A percentile compares a stretch with the other conserved stretches of the same genome.
phyloP scores from a whole-genome alignment of 2,113 vertebrate genomes.

The Argyrosomus japonicus region DNA sequence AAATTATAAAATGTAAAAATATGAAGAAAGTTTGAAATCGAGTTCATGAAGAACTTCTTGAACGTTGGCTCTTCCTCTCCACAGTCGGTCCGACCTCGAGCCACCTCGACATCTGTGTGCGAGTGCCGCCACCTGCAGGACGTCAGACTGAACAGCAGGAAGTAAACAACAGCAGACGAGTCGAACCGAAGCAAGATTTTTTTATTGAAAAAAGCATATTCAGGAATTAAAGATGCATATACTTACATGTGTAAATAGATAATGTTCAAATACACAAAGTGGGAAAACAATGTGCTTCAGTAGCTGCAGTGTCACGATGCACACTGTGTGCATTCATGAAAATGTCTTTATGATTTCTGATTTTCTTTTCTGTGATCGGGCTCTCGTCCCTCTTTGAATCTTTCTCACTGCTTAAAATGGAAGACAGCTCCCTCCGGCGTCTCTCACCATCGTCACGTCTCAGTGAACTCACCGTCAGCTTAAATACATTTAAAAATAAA shows the following conservation, averaged over 20 bases:
- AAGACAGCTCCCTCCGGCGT: constrained; percentile 48
- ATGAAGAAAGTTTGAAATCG: no score
- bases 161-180: not conserved
- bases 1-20: not conserved
- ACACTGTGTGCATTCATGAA: constrained; percentile 44
- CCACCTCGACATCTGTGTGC: not conserved
- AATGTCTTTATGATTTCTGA: constrained; percentile 29
- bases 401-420: constrained; percentile 53
- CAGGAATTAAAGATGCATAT: constrained; percentile 77
- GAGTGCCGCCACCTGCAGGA: constrained; percentile 62
- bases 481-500: constrained; percentile 4
- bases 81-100: not conserved
- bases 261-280: constrained; percentile 74
- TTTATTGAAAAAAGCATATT: constrained; percentile 79
- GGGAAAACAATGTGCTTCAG: constrained; percentile 70
- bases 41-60: no score
- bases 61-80: no score
- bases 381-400: constrained; percentile 23
- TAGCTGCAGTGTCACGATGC: constrained; percentile 54
- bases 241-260: constrained; percentile 77
- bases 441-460: not conserved
- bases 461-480: constrained; percentile 30
- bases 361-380: not conserved
- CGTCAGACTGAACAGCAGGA: not conserved
- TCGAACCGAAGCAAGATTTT: constrained; percentile 71